phyloP scores from a whole-genome alignment of 2,113 vertebrate genomes.

The Cyanoderma ruficeps region DNA sequence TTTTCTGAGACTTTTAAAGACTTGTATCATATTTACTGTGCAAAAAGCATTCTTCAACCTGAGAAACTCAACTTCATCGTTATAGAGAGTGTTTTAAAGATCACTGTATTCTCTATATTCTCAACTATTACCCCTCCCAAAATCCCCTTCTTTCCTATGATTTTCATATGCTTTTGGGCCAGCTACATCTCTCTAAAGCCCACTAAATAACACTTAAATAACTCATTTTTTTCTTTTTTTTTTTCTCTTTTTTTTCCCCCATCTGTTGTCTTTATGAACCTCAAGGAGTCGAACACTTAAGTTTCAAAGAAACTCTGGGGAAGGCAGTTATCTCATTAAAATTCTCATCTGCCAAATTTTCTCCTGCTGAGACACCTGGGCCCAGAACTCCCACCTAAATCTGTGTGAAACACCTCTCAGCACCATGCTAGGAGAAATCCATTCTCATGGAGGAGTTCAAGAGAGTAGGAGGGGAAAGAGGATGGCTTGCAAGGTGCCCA shows the following conservation, averaged over 20 bases:
- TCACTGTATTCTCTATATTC: background rate
- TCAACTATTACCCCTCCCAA: background rate
- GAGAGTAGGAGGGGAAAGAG: background rate
- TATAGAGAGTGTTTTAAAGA: background rate
- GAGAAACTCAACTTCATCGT: constrained; percentile 19
- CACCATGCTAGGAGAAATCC: background rate
- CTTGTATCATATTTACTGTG: background rate
- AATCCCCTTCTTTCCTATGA: background rate
- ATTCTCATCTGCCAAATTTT: background rate
- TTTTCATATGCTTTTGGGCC: background rate
- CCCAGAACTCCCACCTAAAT: background rate
- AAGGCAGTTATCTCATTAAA: background rate
- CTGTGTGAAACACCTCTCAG: background rate
- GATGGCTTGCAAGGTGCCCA: background rate
- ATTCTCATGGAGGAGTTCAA: background rate
- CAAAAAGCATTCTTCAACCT: background rate
- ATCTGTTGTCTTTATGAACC: background rate
- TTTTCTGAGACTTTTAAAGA: background rate
- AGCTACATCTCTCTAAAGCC: background rate
- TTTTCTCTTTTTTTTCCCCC: background rate
- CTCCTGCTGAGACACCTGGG: background rate
- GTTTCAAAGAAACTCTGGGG: background rate
- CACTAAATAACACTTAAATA: background rate
- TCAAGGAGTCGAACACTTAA: background rate
- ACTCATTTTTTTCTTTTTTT: background rate